These are phyloP conservation scores for Myanophis thanlyinensis DNA, from an alignment of 2,113 vertebrate genomes.

Conservation along the genomic window DNA sequence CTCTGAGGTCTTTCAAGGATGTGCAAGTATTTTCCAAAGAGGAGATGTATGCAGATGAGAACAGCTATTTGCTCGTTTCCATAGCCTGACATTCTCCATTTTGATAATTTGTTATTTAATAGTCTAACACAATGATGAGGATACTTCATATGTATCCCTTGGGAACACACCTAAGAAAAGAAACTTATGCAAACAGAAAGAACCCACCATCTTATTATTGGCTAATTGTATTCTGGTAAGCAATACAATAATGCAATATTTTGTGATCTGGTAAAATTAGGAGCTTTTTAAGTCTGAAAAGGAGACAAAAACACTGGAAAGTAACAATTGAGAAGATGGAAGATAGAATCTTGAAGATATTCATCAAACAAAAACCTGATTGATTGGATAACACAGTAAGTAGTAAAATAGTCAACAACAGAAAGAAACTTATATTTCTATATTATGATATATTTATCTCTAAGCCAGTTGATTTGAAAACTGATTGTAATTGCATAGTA, in stretches of 20 bases:
- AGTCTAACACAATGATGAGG: constrained; percentile 35
- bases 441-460: not conserved
- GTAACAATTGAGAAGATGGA: not conserved
- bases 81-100: constrained; percentile 47
- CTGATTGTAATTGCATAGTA: not conserved
- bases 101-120: constrained; percentile 47
- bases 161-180: constrained; percentile 42
- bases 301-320: not conserved
- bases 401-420: not conserved
- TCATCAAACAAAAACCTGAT: not conserved
- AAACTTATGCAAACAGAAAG: constrained; percentile 10
- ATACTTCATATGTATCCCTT: constrained; percentile 26
- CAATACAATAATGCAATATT: constrained; percentile 31
- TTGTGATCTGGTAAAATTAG: not conserved
- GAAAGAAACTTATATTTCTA: not conserved
- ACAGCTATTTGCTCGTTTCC: constrained; percentile 40
- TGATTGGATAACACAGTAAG: not conserved
- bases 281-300: not conserved
- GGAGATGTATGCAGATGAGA: constrained; percentile 38
- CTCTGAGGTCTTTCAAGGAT: constrained; percentile 26
- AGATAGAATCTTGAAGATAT: not conserved
- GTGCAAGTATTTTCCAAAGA: constrained; percentile 36
- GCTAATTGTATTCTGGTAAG: constrained; percentile 35
- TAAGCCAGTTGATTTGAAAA: not conserved
- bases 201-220: constrained; percentile 27